A percentile compares a stretch with the other conserved stretches of the same genome.
Conservation (phyloP, 2,113 vertebrate species). For the Harpagus bidentatus region DNA sequence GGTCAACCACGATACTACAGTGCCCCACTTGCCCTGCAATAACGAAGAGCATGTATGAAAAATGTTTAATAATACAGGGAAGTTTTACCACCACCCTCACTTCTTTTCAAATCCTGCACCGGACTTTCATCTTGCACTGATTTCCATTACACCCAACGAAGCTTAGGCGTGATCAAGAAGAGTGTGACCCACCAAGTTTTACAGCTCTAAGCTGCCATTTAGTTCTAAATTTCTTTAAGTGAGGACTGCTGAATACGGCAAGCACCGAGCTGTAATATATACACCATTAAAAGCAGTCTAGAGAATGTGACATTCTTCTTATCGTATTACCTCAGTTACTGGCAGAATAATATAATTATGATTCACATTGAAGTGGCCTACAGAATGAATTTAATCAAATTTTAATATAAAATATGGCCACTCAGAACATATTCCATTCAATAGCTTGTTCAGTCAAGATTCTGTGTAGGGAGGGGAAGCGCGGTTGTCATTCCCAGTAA, state of each 20-base stretch:
- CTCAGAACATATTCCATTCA: slow-evolving; percentile 21
- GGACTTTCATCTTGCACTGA: neutral
- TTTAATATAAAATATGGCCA: slow-evolving; percentile 43
- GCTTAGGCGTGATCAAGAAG: neutral
- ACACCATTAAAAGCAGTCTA: slow-evolving; percentile 17
- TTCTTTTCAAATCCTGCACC: neutral
- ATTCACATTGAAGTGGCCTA: slow-evolving; percentile 52
- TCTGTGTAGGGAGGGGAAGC: neutral
- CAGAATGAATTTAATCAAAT: slow-evolving; percentile 59
- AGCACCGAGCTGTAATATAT: neutral
- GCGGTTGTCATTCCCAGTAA: neutral
- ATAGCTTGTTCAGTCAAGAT: neutral
- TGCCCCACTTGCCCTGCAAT: neutral
- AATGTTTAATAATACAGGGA: neutral
- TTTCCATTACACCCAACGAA: neutral
- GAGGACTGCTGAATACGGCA: neutral
- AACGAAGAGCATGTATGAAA: neutral
- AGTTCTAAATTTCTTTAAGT: slow-evolving; percentile 15
- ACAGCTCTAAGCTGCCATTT: neutral
- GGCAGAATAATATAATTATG: slow-evolving; percentile 57
- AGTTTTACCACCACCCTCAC: neutral
- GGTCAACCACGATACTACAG: neutral
- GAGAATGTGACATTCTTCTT: slow-evolving; percentile 57
- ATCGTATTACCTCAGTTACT: slow-evolving; percentile 57
- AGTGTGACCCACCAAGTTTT: neutral